Evolutionary conservation across 2,888 invertebrate genomes (phyloP).

Genomic region (Mamestra brassicae): DNA sequence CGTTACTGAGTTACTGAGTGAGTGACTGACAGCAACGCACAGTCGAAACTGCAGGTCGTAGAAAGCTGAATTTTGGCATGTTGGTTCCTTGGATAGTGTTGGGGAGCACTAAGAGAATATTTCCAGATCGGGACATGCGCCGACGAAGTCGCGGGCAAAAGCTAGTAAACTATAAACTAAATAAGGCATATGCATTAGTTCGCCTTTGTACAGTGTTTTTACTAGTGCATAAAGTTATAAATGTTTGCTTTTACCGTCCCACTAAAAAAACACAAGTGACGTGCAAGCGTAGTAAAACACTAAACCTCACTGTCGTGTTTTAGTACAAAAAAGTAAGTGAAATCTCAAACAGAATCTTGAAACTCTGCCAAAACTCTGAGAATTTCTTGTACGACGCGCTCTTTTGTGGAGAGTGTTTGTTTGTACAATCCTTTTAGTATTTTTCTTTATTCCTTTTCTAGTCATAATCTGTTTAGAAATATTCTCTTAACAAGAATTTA

Average conservation of each 20-base stretch:
- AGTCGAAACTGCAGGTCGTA: too few relatives aligned
- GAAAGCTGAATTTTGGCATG: too few relatives aligned
- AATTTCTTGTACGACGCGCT: constrained; percentile 13
- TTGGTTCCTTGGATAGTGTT: too few relatives aligned
- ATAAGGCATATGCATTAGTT: too few relatives aligned
- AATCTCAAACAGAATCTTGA: constrained; percentile 49
- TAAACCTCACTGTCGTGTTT: neutral
- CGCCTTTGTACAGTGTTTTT: too few relatives aligned
- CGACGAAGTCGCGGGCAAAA: too few relatives aligned
- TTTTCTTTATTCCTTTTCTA: constrained; percentile 5
- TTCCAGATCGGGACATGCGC: too few relatives aligned
- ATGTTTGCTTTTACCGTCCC: neutral
- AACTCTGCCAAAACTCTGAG: constrained; percentile 38
- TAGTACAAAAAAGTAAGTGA: constrained; percentile 34
- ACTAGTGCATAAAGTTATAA: neutral
- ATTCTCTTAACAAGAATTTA: neutral
- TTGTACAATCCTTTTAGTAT: constrained; percentile 22
- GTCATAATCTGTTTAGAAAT: constrained; percentile 42
- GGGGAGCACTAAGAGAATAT: too few relatives aligned
- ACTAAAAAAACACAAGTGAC: neutral
- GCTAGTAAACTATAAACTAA: too few relatives aligned
- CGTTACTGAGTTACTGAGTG: too few relatives aligned
- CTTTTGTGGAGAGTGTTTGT: constrained; percentile 13
- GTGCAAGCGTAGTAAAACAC: neutral
- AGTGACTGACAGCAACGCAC: too few relatives aligned